A percentile compares a stretch with the other conserved stretches of the same genome.
phyloP scores from a whole-genome alignment of 37 sponge, comb jelly and placozoan species.

The Corticium candelabrum region DNA sequence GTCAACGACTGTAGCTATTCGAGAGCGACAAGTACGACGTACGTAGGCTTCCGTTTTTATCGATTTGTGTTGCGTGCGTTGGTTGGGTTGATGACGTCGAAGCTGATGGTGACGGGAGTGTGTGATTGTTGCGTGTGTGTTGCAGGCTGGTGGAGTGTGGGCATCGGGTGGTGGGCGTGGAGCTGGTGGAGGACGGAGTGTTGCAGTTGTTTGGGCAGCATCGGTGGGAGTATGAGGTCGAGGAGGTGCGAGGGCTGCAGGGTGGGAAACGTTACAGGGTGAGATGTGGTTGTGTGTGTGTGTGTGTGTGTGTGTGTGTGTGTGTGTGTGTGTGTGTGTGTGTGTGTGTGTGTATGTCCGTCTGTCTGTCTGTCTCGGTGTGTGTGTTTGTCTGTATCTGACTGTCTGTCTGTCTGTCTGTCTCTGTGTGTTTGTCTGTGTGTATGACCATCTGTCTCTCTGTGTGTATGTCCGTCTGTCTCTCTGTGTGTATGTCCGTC shows the following conservation, averaged over 20 bases:
- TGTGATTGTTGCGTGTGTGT: neutral
- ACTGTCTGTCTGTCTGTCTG: neutral
- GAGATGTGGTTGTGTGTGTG: slow-evolving; percentile 5
- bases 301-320: slow-evolving; percentile 10
- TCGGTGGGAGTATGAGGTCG: neutral
- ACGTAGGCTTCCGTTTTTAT: neutral
- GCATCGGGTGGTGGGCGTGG: neutral
- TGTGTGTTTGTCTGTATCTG: too few species aligned
- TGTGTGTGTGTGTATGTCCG: neutral
- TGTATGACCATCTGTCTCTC: too few species aligned
- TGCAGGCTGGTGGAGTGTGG: neutral
- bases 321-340: slow-evolving; percentile 3
- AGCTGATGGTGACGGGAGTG: too few species aligned
- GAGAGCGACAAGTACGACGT: neutral
- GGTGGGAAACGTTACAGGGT: too few species aligned
- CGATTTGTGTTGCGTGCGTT: too few species aligned
- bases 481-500: too few species aligned
- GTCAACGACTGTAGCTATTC: neutral
- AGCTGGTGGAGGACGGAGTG: neutral
- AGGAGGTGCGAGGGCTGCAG: too few species aligned
- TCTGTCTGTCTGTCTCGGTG: too few species aligned
- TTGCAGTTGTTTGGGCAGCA: neutral
- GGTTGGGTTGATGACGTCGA: too few species aligned
- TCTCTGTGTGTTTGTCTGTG: too few species aligned
- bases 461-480: too few species aligned